A percentile compares a stretch with the other conserved stretches of the same genome.
Evolutionary conservation across 2,113 vertebrate genomes (phyloP).

Genomic region (Campylomormyrus tamandua): DNA sequence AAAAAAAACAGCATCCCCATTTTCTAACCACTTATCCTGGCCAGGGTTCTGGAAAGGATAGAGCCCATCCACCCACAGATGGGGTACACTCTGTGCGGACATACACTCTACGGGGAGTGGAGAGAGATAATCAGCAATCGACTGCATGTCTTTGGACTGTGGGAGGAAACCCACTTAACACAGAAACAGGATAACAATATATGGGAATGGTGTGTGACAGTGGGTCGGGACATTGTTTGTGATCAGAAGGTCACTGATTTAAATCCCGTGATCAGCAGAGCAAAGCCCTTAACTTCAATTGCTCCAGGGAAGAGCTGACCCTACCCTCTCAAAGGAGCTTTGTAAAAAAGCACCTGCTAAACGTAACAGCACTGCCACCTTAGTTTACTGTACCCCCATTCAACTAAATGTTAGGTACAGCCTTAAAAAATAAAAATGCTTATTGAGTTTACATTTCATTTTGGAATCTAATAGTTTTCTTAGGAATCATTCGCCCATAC

Average conservation of each 20-base stretch:
- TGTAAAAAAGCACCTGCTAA: neutral
- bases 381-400: neutral
- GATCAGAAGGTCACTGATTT: neutral
- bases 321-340: neutral
- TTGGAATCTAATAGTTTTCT: neutral
- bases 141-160: neutral
- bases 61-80: neutral
- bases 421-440: neutral
- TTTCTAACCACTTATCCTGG: neutral
- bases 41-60: neutral
- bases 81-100: neutral
- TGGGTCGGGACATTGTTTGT: neutral
- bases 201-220: neutral
- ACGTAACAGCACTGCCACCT: neutral
- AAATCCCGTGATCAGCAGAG: neutral
- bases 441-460: neutral
- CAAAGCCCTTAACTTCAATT: neutral
- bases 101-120: neutral
- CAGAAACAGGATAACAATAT: neutral
- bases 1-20: neutral
- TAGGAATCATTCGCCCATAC: neutral
- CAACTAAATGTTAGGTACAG: neutral
- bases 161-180: neutral
- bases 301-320: neutral
- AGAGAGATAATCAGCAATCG: neutral